These are phyloP conservation scores for Tetragnatha versicolor DNA, from an alignment of 1,140 invertebrate genomes.

Conservation along the genomic window DNA sequence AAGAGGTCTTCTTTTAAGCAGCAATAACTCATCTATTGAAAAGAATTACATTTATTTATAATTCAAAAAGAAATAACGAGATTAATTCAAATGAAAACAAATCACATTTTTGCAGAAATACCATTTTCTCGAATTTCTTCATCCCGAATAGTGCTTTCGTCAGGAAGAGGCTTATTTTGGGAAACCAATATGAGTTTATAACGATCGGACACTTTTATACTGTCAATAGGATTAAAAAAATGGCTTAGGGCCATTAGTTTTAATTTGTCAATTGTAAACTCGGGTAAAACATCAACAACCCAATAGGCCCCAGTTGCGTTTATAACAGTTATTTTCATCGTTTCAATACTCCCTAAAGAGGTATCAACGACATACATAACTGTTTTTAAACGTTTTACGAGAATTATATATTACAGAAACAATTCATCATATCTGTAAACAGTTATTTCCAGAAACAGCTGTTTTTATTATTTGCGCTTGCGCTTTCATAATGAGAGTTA, in stretches of 20 bases:
- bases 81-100: not conserved
- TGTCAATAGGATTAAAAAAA: slow-evolving; percentile 60
- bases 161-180: slow-evolving; percentile 60
- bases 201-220: slow-evolving; percentile 62
- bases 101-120: slow-evolving; percentile 47
- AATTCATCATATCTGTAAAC: slow-evolving; percentile 7
- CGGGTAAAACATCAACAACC: slow-evolving; percentile 60
- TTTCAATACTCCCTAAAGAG: slow-evolving; percentile 42
- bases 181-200: slow-evolving; percentile 63
- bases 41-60: not conserved
- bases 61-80: not conserved
- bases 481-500: slow-evolving; percentile 22
- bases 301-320: slow-evolving; percentile 61
- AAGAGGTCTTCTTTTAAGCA: slow-evolving; percentile 61
- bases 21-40: slow-evolving; percentile 63
- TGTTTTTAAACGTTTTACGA: slow-evolving; percentile 22
- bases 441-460: slow-evolving; percentile 44
- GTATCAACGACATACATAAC: slow-evolving; percentile 53
- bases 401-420: not conserved
- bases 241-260: slow-evolving; percentile 63
- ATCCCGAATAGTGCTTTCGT: slow-evolving; percentile 61
- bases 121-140: slow-evolving; percentile 63
- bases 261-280: slow-evolving; percentile 63
- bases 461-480: slow-evolving; percentile 52
- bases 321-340: slow-evolving; percentile 60